These are phyloP conservation scores for Heterocephalus glaber DNA, from an alignment of 2,113 vertebrate genomes.

Conservation along the genomic window DNA sequence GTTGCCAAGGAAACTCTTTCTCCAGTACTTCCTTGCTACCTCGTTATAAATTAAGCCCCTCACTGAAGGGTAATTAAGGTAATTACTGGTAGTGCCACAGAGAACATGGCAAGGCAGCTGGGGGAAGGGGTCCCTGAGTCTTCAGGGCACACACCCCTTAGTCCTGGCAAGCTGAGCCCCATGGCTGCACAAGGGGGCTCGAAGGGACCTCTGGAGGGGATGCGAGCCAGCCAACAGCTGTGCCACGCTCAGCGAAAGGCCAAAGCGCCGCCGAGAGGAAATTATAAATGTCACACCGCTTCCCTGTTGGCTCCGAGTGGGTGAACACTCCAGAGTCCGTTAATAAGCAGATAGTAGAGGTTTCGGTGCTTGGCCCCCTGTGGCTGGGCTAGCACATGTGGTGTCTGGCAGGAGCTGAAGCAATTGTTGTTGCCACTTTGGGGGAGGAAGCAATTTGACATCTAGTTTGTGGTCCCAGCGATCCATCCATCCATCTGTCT, in stretches of 20 bases:
- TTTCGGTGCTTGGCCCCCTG: neutral
- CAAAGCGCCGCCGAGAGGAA: neutral
- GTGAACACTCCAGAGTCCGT: neutral
- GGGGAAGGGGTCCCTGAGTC: neutral
- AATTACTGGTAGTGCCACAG: slow-evolving; percentile 58
- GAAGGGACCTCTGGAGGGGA: neutral
- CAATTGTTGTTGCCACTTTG: neutral
- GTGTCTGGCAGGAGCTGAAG: neutral
- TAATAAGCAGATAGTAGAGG: neutral
- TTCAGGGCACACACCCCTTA: neutral
- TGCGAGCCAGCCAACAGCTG: neutral
- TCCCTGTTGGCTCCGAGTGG: neutral
- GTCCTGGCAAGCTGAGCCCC: neutral
- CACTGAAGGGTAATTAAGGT: slow-evolving; percentile 74
- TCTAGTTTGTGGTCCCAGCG: neutral
- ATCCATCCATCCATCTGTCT: neutral
- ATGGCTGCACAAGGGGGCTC: neutral
- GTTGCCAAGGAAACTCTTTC: slow-evolving; percentile 85
- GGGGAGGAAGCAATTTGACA: neutral
- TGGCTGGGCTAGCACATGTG: rapidly evolving
- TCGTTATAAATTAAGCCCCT: slow-evolving; percentile 77
- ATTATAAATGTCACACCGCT: slow-evolving; percentile 15
- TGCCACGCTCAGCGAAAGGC: neutral
- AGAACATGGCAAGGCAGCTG: neutral
- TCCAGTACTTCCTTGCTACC: slow-evolving; percentile 66